phyloP scores from a whole-genome alignment of 2,888 invertebrate species.

The Tetramorium bicarinatum region DNA sequence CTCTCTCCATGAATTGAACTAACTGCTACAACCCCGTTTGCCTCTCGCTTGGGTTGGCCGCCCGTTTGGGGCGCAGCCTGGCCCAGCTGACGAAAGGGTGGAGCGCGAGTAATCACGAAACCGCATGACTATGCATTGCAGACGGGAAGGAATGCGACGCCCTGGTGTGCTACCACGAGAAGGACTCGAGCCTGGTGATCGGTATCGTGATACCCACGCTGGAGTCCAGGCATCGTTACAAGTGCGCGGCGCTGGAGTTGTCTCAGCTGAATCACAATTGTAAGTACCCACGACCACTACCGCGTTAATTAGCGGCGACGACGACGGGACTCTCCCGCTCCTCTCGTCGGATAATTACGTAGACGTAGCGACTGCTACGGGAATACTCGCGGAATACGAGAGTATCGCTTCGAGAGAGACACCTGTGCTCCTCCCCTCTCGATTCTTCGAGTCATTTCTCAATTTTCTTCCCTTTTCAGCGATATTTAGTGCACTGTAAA shows the following conservation, averaged over 20 bases:
- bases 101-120: constrained; percentile 43
- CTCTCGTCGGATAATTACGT: constrained; percentile 29
- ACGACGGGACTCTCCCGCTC: neutral
- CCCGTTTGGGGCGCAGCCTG: neutral
- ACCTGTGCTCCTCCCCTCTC: neutral
- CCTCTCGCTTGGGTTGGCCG: neutral
- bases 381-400: constrained; percentile 7
- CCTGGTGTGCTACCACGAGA: constrained; percentile 89
- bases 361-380: neutral
- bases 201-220: constrained; percentile 89
- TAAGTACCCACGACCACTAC: constrained; percentile 83
- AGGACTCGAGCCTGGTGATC: constrained; percentile 89
- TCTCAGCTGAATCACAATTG: constrained; percentile 88
- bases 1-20: neutral
- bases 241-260: constrained; percentile 88
- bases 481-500: neutral
- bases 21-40: constrained; percentile 10
- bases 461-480: neutral
- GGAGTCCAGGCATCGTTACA: constrained; percentile 89
- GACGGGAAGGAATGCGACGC: constrained; percentile 90
- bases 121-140: constrained; percentile 75
- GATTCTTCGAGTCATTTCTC: neutral
- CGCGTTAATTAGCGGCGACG: constrained; percentile 71
- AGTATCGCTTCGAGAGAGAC: neutral
- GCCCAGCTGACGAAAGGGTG: neutral